These are phyloP conservation scores for Brachystomella parvula DNA, from an alignment of 1,140 invertebrate genomes.

Conservation along the genomic window DNA sequence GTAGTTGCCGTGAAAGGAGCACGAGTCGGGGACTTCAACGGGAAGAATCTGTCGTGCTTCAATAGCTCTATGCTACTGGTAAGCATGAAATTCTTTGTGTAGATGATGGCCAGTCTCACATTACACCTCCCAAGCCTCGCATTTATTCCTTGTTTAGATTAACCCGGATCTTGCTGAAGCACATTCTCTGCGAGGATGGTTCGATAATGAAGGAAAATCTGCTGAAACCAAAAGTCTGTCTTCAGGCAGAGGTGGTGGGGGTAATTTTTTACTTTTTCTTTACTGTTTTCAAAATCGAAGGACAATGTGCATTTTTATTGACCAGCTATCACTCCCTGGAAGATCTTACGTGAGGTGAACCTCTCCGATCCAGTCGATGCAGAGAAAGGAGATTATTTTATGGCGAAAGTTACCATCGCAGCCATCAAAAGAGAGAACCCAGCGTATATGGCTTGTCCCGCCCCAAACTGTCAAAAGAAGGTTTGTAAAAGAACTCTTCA, in stretches of 20 bases:
- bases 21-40: conserved; percentile 64
- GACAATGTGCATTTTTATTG: not conserved
- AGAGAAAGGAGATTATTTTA: conserved; percentile 72
- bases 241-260: conserved; percentile 39
- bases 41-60: conserved; percentile 56
- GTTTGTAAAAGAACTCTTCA: conserved; percentile 42
- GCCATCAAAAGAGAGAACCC: conserved; percentile 67
- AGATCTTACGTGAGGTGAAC: conserved; percentile 64
- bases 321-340: conserved; percentile 42
- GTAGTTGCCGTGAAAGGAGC: conserved; percentile 75
- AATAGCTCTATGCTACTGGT: too few relatives aligned
- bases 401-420: conserved; percentile 58
- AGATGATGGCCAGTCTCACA: too few relatives aligned
- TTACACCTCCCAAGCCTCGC: too few relatives aligned
- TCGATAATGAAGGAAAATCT: conserved; percentile 61
- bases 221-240: conserved; percentile 57
- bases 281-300: not conserved
- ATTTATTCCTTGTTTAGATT: conserved; percentile 50
- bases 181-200: conserved; percentile 82
- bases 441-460: conserved; percentile 82
- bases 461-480: conserved; percentile 84
- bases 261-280: not conserved
- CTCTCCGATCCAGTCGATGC: conserved; percentile 53
- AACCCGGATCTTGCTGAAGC: conserved; percentile 86
- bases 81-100: too few relatives aligned